Percentiles rank a stretch among this genome's conserved stretches.
phyloP scores from a whole-genome alignment of 1,140 invertebrate species.

The Ganaspis sp. region DNA sequence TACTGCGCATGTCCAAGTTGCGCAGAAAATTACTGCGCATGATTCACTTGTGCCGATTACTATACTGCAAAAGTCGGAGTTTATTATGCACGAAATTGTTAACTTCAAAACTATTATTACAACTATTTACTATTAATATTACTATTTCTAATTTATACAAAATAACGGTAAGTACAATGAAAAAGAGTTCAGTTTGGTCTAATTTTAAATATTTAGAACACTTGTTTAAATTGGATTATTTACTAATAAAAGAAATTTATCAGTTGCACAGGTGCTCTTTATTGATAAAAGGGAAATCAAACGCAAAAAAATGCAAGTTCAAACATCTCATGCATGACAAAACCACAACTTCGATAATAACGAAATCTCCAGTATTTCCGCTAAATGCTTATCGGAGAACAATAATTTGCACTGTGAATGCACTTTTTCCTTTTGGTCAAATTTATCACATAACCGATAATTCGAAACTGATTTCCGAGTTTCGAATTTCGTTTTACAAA shows the following conservation, averaged over 20 bases:
- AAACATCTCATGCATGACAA: slow-evolving; percentile 18
- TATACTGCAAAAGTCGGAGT: no score
- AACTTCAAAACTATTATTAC: no score
- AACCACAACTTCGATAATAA: slow-evolving; percentile 14
- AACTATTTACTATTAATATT: no score
- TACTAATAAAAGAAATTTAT: background rate
- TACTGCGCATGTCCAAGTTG: no score
- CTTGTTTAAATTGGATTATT: background rate
- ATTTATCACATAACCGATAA: background rate
- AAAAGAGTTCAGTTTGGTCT: background rate
- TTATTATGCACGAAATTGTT: no score
- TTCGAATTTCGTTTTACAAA: background rate
- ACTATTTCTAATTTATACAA: no score
- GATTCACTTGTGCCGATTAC: no score
- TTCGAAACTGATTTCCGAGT: background rate
- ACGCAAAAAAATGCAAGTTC: background rate
- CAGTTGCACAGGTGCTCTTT: background rate
- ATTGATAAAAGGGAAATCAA: background rate
- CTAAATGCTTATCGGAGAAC: slow-evolving; percentile 1
- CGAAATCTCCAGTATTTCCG: slow-evolving; percentile 1
- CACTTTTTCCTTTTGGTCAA: background rate
- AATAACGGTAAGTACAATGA: no score
- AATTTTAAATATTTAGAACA: background rate
- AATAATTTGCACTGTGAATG: slow-evolving; percentile 1
- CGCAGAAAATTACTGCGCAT: no score